phyloP scores from a whole-genome alignment of 2,113 vertebrate species.

The Rostratula benghalensis region DNA sequence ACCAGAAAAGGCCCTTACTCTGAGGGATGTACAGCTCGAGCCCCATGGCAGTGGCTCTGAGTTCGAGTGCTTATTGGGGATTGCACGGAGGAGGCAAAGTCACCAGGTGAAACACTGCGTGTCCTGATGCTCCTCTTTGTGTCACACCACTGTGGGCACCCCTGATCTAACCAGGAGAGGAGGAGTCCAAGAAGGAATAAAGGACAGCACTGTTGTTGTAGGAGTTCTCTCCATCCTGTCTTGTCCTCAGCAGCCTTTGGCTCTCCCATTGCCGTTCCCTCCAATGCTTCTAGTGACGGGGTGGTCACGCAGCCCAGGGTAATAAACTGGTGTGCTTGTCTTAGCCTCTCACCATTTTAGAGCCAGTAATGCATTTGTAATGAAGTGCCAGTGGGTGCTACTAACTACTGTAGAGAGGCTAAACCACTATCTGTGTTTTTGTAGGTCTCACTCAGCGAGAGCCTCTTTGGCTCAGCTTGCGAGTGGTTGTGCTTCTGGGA shows the following conservation, averaged over 20 bases:
- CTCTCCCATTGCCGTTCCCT: not conserved
- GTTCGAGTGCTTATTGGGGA: not conserved
- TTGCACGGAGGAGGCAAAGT: not conserved
- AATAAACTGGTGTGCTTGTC: not conserved
- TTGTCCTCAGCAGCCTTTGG: not conserved
- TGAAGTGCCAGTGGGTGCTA: not conserved
- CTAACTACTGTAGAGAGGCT: not conserved
- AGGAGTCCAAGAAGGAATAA: not conserved
- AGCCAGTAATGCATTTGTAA: not conserved
- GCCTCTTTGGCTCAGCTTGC: not conserved
- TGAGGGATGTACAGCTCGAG: not conserved
- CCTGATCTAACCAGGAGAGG: not conserved
- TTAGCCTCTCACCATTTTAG: not conserved
- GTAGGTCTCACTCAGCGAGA: not conserved
- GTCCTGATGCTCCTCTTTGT: not conserved
- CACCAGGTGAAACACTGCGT: not conserved
- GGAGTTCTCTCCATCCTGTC: not conserved
- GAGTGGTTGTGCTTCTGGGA: not conserved
- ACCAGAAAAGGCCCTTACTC: not conserved
- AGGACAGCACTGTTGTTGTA: not conserved
- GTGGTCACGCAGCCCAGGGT: not conserved
- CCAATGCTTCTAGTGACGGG: not conserved
- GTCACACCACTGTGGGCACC: accelerated
- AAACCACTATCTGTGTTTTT: not conserved
- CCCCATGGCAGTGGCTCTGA: not conserved